Percentiles rank a stretch among this genome's conserved stretches.
Conservation (phyloP, 1,140 invertebrate genomes). For the Sitodiplosis mosellana region DNA sequence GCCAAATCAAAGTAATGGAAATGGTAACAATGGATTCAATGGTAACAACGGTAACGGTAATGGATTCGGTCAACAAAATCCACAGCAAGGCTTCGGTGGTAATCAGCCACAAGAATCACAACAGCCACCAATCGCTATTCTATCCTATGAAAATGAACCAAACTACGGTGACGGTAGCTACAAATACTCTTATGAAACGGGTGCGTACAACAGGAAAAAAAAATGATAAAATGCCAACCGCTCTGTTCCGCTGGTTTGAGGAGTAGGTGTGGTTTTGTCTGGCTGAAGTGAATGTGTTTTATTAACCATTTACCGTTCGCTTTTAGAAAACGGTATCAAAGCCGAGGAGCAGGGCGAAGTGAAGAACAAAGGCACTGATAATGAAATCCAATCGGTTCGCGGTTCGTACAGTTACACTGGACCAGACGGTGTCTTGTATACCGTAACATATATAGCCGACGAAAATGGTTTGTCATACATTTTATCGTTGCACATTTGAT, state of each 20-base stretch:
- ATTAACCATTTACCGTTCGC: no score
- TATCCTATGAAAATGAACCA: slow-evolving; percentile 31
- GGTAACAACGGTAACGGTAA: slow-evolving; percentile 3
- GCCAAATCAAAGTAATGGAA: slow-evolving; percentile 15
- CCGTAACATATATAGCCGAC: slow-evolving; percentile 44
- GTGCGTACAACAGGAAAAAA: not conserved
- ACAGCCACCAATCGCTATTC: slow-evolving; percentile 27
- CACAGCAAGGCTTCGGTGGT: slow-evolving; percentile 5
- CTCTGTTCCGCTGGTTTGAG: no score
- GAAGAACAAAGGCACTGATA: slow-evolving; percentile 34
- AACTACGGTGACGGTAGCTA: slow-evolving; percentile 37
- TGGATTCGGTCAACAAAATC: slow-evolving; percentile 6
- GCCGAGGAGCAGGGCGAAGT: slow-evolving; percentile 45
- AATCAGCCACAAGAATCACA: slow-evolving; percentile 7
- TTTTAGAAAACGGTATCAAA: slow-evolving; percentile 46
- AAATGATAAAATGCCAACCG: no score
- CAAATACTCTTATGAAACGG: slow-evolving; percentile 25
- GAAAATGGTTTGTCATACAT: slow-evolving; percentile 34
- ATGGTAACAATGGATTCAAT: slow-evolving; percentile 7
- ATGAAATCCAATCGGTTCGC: slow-evolving; percentile 34
- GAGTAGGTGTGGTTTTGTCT: no score
- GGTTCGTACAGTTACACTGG: slow-evolving; percentile 52
- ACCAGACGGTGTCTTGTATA: slow-evolving; percentile 40
- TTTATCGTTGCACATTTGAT: no score
- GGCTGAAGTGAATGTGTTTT: no score